Base-by-base conservation (phyloP, 2,888 invertebrate genomes). In the Hanleya hanleyi region DNA sequence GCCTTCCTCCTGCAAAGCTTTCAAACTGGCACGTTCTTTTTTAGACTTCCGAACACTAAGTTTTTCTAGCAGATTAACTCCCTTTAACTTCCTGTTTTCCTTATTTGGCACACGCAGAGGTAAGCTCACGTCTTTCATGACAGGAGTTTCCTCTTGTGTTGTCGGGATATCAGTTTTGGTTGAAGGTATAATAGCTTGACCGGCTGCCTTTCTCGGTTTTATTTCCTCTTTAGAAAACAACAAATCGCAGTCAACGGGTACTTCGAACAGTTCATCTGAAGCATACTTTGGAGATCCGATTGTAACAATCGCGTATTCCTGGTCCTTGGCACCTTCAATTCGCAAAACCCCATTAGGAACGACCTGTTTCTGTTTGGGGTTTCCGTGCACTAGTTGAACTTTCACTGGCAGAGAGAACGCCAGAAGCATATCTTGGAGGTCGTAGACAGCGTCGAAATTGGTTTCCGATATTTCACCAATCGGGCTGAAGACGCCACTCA, bases 401-500 rank as follows among this genome's bases (percentile, higher is more conserved):
- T 84, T 85, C 4, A 86, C 82, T 33, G 87, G 87, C 18, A 87
- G 74, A 33, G 80, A 80, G 69, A 87, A 87, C 1, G 86, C 84
- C 76, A 81, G 80, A 38, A 86, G 83, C 22, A 87, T 77, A 74
- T 87, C 86, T 68, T 86, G 83, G 6, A 87, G 77, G 64, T 82
- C 84, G 74, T 86, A 87, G n/a, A 87, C 87, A 12, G 86, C 85
- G 71, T 87, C 87, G 73, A 82, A 85, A 67, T 85, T 86, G 36
- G 81, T 78, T 37, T 76, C 74, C 2, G 81, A 71, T 4, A 81
- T 76, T 65, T 87, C 85, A 1, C 86, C 87, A 15, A 87, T 83
- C 1, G 87, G 87, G 78, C 87, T 87, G 73, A 87, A 87, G 7
- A 87, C 83, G 1, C 87, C 87, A 0, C 85, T 82, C 86, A 85